A percentile compares a stretch with the other conserved stretches of the same genome.
phyloP scores from a whole-genome alignment of 2,888 invertebrate genomes.

The Phyllotreta striolata region DNA sequence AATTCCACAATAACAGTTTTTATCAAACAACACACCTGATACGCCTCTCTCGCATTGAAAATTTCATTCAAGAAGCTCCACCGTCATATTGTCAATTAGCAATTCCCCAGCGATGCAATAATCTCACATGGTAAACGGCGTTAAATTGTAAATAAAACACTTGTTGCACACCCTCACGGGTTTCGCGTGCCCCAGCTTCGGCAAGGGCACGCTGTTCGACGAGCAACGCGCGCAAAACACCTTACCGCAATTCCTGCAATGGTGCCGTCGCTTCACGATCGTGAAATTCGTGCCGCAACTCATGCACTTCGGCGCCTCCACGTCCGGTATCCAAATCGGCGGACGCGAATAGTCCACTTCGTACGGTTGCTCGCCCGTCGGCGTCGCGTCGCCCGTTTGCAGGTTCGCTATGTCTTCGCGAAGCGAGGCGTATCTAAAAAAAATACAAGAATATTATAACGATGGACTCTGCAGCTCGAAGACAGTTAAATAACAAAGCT shows the following conservation, averaged over 20 bases:
- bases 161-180: conserved; percentile 94
- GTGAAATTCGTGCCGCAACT: conserved; percentile 92
- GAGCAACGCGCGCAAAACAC: conserved; percentile 96
- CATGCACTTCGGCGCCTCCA: conserved; percentile 91
- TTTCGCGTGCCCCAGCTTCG: conserved; percentile 89
- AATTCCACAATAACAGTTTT: not conserved
- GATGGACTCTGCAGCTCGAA: too few relatives aligned
- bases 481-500: too few relatives aligned
- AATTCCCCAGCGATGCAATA: conserved; percentile 19
- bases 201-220: conserved; percentile 89
- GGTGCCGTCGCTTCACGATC: conserved; percentile 93
- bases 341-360: conserved; percentile 60
- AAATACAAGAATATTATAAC: not conserved
- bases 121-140: conserved; percentile 66
- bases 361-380: conserved; percentile 20
- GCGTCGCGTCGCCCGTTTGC: conserved; percentile 33
- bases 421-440: conserved; percentile 44
- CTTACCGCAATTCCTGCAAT: conserved; percentile 97
- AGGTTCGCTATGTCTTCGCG: conserved; percentile 49
- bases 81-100: not conserved
- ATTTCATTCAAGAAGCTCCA: conserved; percentile 9
- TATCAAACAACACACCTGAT: not conserved
- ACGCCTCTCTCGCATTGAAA: conserved; percentile 1
- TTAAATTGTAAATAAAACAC: conserved; percentile 80
- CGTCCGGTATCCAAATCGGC: conserved; percentile 96